A percentile compares a stretch with the other conserved stretches of the same genome.
Conservation (phyloP, 2,113 vertebrate species). For the Prolemur simus region DNA sequence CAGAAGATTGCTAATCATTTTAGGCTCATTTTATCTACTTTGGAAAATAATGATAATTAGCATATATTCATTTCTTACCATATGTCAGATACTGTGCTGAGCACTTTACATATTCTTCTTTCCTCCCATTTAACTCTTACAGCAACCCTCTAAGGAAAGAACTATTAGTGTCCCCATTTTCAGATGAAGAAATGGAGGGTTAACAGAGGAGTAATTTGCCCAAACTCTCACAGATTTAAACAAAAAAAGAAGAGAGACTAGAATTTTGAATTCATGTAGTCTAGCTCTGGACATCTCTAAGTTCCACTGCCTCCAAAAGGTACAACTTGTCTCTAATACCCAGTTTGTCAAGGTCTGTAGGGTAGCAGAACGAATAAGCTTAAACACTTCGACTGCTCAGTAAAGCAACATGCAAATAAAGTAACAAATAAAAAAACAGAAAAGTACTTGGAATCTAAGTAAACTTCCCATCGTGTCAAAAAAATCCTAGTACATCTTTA, state of each 20-base stretch:
- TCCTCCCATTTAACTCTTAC: background rate
- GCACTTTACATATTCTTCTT: background rate
- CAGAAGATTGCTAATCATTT: constrained; percentile 17
- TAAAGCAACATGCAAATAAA: background rate
- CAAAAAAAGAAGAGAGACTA: background rate
- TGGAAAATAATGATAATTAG: background rate
- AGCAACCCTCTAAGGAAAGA: background rate
- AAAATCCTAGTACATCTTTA: background rate
- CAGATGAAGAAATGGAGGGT: background rate
- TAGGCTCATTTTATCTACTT: background rate
- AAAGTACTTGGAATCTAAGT: background rate
- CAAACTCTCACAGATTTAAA: background rate
- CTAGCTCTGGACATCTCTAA: background rate
- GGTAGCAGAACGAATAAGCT: background rate
- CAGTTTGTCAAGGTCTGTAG: background rate
- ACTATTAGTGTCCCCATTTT: background rate
- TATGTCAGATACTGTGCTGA: background rate
- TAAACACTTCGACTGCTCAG: background rate
- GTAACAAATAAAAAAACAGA: background rate
- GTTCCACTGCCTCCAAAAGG: background rate
- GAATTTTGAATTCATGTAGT: background rate
- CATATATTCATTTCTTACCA: background rate
- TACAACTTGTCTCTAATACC: background rate
- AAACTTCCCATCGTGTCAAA: background rate
- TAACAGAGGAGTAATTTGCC: background rate